Conservation (phyloP, 2,888 invertebrate species). For the Teleiodes luculella region DNA sequence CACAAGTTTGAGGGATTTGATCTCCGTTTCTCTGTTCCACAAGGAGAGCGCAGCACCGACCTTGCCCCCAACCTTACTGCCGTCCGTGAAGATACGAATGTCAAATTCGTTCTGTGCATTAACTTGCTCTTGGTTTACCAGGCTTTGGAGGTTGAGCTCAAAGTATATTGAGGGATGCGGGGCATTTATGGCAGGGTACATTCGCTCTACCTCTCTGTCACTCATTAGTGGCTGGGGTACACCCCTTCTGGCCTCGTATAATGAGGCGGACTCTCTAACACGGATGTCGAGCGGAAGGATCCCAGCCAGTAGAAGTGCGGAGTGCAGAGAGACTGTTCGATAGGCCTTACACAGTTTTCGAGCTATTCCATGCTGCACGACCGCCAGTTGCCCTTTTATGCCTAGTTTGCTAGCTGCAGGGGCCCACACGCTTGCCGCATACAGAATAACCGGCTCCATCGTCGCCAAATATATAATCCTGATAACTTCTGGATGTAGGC, state of each 20-base stretch:
- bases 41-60: neutral
- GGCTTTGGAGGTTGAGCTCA: neutral
- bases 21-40: neutral
- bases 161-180: neutral
- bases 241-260: neutral
- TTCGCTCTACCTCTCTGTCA: neutral
- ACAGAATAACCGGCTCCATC: conserved; percentile 2
- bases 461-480: conserved; percentile 5
- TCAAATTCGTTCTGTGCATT: neutral
- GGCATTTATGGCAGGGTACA: neutral
- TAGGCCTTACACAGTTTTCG: neutral
- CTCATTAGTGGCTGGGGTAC: too few species aligned
- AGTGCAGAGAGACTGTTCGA: neutral
- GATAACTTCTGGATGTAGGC: neutral
- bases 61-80: neutral
- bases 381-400: neutral
- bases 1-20: neutral
- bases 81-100: conserved; percentile 9
- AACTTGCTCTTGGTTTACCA: too few species aligned
- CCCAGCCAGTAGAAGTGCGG: neutral
- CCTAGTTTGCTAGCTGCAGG: neutral
- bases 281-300: neutral
- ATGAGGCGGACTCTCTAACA: neutral
- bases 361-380: neutral
- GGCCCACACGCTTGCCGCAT: neutral